Evolutionary conservation across 2,113 vertebrate species (phyloP), one percentile per base, ranked within the genome.

Genomic region (Patagioenas fasciata): DNA sequence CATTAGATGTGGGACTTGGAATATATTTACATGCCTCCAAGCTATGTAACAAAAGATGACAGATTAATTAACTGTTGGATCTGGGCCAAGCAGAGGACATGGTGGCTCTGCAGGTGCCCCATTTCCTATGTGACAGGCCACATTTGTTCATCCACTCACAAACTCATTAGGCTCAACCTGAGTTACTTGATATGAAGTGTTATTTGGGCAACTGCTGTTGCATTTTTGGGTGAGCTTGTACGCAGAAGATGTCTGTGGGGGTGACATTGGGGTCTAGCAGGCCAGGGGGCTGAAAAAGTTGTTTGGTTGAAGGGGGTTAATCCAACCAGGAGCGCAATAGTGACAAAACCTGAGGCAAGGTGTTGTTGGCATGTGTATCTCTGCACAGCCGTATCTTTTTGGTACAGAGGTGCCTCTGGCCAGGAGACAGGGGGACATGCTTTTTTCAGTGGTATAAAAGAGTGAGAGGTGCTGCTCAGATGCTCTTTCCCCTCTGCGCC

Each of bases 11-110:
- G 95, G 42, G 75, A 90, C 36, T 86, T 94, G 65, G 71, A 70
- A 64, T 93, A 88, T 89, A 93, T 92, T 93, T 95, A 93, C 85
- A 80, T 90, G 79, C 80, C 79, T 91, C 24, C 2, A 51, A 91
- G 84, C 50, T 3, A 77, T n/a, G 23, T 97, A 97, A 97, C 56
- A 3, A 89, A 94, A 95, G 67, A 93, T 97, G 97, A 97, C 95
- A 96, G 89, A 88, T 97, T 97, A 96, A 97, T 98, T 97, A 96
- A 93, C 78, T 75, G 5, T 13, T 97, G 97, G 96, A 95, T 44
- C 2, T 74, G 13, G 48, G 95, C 95, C 97, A 97, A 90, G 67
- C 25, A n/a, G 77, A 92, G 51, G 88, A 94, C 92, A 71, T 2
- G 34, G 82, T 58, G 34, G 93, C 94, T 91, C 58, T 94, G 91